phyloP scores from a whole-genome alignment of 1,140 invertebrate species.

The Agrilus planipennis region DNA sequence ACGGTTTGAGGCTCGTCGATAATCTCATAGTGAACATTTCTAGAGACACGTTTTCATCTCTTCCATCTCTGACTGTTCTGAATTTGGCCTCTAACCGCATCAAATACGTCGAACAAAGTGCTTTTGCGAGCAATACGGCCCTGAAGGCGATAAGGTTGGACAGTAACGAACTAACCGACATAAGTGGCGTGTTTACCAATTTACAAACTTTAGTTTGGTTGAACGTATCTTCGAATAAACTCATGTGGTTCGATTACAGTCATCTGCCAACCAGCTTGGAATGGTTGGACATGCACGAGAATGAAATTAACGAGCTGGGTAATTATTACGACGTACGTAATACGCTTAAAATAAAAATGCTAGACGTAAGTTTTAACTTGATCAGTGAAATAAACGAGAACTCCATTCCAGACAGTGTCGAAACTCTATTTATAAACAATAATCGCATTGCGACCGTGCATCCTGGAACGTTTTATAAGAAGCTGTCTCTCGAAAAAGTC shows the following conservation, averaged over 20 bases:
- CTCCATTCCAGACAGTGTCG: conserved; percentile 59
- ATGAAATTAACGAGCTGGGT: conserved; percentile 50
- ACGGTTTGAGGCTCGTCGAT: conserved; percentile 51
- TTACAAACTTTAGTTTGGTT: conserved; percentile 55
- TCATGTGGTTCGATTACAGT: conserved; percentile 54
- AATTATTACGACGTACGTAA: conserved; percentile 50
- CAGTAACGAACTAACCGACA: conserved; percentile 50
- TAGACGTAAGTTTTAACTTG: conserved; percentile 64
- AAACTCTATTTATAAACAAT: conserved; percentile 63
- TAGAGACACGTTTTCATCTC: conserved; percentile 50
- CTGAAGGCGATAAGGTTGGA: conserved; percentile 55
- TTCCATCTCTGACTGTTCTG: conserved; percentile 51
- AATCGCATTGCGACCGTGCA: conserved; percentile 59
- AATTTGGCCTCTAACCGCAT: conserved; percentile 59
- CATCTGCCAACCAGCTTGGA: conserved; percentile 53
- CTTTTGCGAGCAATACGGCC: conserved; percentile 51
- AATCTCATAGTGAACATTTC: conserved; percentile 55
- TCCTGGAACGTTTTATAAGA: conserved; percentile 59
- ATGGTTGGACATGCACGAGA: conserved; percentile 59
- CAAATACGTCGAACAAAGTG: conserved; percentile 46
- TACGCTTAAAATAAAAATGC: conserved; percentile 55
- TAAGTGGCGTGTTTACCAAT: conserved; percentile 52
- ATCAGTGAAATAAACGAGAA: conserved; percentile 53
- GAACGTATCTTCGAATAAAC: conserved; percentile 56
- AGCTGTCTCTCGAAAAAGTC: conserved; percentile 56